A percentile compares a stretch with the other conserved stretches of the same genome.
Conservation (phyloP, 1,140 invertebrate genomes). For the Orchestia grillus region DNA sequence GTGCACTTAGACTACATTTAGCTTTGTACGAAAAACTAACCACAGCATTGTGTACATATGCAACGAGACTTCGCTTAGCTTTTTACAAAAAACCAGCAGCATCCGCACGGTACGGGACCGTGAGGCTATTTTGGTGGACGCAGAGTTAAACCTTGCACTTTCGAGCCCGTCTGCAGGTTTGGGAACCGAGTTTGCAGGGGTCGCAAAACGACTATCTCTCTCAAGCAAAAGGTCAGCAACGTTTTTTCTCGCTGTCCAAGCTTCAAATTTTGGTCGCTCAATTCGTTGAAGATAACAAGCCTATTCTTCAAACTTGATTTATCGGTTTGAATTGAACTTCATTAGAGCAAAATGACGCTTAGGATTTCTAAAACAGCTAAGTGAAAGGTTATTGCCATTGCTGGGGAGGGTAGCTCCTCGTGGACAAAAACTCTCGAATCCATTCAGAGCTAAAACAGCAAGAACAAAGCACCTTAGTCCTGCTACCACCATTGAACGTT, state of each 20-base stretch:
- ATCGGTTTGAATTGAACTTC: background rate
- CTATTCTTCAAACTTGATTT: background rate
- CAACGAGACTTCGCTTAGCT: no score
- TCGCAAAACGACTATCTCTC: background rate
- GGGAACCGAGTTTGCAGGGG: background rate
- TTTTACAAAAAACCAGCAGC: no score
- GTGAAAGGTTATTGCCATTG: background rate
- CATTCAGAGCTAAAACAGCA: background rate
- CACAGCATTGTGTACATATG: no score
- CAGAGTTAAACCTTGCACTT: background rate
- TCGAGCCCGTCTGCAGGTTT: background rate
- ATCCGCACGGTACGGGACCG: no score
- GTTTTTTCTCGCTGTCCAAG: background rate
- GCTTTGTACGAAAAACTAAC: no score
- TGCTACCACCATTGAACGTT: background rate
- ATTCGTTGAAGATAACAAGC: background rate
- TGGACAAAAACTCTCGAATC: background rate
- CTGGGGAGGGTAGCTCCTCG: background rate
- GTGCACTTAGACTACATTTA: no score
- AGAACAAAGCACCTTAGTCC: background rate
- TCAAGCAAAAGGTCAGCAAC: background rate
- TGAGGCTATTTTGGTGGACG: no score
- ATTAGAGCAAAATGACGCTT: background rate
- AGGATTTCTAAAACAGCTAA: background rate
- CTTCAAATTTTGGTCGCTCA: background rate